phyloP scores from a whole-genome alignment of 2,797 vertebrate species.

The Eurystomus glaucurus region DNA sequence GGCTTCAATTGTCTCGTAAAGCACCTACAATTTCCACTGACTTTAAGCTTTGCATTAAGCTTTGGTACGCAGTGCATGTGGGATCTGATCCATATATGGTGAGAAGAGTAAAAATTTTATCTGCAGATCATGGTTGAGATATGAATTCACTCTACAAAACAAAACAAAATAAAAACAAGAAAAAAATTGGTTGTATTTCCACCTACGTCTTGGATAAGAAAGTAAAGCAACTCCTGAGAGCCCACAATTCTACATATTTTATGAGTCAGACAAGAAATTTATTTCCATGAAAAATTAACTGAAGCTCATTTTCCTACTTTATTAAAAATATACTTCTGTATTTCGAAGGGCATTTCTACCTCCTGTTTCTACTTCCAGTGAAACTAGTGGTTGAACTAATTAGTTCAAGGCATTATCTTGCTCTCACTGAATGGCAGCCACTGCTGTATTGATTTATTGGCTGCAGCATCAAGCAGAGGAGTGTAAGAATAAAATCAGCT shows the following conservation, averaged over 20 bases:
- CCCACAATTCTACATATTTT: not conserved
- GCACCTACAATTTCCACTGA: not conserved
- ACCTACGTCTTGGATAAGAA: not conserved
- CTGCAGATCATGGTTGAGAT: not conserved
- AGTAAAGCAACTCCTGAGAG: not conserved
- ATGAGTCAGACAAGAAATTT: not conserved
- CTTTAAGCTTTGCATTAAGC: not conserved
- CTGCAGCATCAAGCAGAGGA: not conserved
- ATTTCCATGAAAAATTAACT: conserved; percentile 1
- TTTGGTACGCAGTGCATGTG: not conserved
- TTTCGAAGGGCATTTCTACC: not conserved
- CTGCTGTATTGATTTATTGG: not conserved
- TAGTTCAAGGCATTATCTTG: conserved; percentile 7
- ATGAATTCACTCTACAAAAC: not conserved
- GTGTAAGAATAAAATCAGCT: not conserved
- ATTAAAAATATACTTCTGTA: not conserved
- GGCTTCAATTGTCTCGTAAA: not conserved
- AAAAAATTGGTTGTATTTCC: not conserved
- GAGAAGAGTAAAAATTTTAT: not conserved
- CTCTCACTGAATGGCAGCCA: not conserved
- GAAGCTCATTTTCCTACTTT: not conserved
- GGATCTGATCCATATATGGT: not conserved
- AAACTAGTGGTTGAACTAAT: not conserved
- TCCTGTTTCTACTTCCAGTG: not conserved
- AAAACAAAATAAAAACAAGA: no score